Conservation (phyloP, 2,113 vertebrate genomes). For the Cyprinodon brontotheroides region DNA sequence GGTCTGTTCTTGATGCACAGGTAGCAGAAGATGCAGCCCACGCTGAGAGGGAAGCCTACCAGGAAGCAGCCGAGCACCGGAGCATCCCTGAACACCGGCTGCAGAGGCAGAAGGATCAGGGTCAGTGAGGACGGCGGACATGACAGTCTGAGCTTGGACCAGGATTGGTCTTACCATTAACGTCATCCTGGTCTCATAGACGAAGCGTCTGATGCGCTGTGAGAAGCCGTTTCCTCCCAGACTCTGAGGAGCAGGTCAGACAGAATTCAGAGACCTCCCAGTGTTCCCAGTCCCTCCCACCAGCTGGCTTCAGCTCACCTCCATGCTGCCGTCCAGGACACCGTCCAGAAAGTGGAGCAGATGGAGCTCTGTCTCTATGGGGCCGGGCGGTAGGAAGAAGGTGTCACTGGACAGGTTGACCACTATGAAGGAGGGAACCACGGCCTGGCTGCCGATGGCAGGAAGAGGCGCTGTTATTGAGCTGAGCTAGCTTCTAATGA, state of each 20-base stretch:
- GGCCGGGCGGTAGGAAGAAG: slow-evolving; percentile 86
- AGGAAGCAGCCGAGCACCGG: slow-evolving; percentile 87
- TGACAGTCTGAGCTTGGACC: background rate
- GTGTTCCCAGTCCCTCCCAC: background rate
- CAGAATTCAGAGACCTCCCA: background rate
- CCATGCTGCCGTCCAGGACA: slow-evolving; percentile 84
- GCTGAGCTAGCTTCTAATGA: background rate
- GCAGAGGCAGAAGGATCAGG: background rate
- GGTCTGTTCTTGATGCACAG: slow-evolving; percentile 25
- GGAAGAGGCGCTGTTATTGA: background rate
- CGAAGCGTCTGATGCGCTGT: slow-evolving; percentile 84
- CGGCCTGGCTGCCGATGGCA: slow-evolving; percentile 84
- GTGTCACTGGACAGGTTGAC: slow-evolving; percentile 93
- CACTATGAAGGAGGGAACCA: slow-evolving; percentile 86
- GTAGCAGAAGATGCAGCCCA: slow-evolving; percentile 40
- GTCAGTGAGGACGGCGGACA: background rate
- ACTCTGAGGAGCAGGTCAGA: slow-evolving; percentile 29
- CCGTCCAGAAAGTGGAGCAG: slow-evolving; percentile 88
- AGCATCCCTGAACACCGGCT: slow-evolving; percentile 78
- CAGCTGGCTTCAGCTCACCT: slow-evolving; percentile 75
- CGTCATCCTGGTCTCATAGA: slow-evolving; percentile 83
- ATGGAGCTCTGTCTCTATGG: slow-evolving; percentile 81
- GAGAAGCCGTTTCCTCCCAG: slow-evolving; percentile 88
- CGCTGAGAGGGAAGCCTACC: slow-evolving; percentile 81
- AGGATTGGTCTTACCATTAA: slow-evolving; percentile 79